Evolutionary conservation across 2,797 vertebrate genomes (phyloP), one percentile per base, ranked within the genome.

Genomic region (Clarias fuscus): DNA sequence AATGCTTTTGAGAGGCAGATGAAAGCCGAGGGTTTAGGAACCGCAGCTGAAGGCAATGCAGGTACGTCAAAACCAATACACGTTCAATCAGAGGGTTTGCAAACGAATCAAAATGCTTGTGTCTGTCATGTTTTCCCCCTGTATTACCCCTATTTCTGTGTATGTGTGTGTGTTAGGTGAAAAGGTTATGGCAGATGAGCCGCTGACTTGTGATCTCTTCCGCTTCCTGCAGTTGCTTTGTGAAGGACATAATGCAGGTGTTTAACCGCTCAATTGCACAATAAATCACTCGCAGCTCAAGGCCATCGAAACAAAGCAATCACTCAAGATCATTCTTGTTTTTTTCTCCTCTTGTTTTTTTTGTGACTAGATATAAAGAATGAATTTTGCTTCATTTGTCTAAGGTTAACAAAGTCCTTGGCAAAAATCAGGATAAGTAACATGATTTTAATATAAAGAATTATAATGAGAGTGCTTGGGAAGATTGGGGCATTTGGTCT

Each of bases 1-100:
- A 99, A 98, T 88, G 97, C 97, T 3, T 99, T 99, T 91, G 98
- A 99, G 93, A 96, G 98, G 90, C 97, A 98, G 93, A 99, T 99
- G 94, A 99, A 99, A 96, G 98, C 97, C 14, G 98, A 99, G 92
- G 97, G 97, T 92, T 97, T 99, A 92, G 97, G 97, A 88, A 97
- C 98, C 96, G 95, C 96, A 88, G 97, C 95, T 77, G 97, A 98
- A 84, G 96, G 98, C 90, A 96, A 96, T 93, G 97, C 97, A 97
- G 97, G 98, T 99, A 97, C 77, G 86, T 87, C 82, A 86, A 91
- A 92, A 83, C 91, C 90, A 91, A 10, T 24, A 40, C 37, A n/a
- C n/a, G 22, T 13, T 82, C 22, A 22, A 53, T 17, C 4, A 27
- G 0, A 30, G 17, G 24, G 30, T 65, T 0, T 64, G 20, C 20